phyloP scores from a whole-genome alignment of 2,113 vertebrate genomes.

The Telmatochromis sp. region DNA sequence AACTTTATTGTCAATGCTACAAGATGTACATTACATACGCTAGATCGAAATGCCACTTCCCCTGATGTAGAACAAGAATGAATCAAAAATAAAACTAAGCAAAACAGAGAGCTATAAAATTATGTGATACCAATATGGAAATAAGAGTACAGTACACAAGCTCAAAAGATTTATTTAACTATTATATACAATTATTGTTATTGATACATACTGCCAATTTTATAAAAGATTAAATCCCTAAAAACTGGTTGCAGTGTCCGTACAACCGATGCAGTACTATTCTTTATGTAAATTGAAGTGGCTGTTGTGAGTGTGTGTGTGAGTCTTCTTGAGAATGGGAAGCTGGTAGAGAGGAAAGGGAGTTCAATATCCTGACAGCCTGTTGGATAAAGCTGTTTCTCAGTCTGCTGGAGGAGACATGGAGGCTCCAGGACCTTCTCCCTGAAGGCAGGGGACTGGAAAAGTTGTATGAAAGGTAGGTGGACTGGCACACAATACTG shows the following conservation, averaged over 20 bases:
- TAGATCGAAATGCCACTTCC: background rate
- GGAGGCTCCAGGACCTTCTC: background rate
- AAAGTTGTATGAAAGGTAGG: background rate
- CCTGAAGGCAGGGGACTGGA: background rate
- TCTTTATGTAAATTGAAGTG: background rate
- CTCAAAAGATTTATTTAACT: background rate
- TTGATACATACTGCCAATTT: background rate
- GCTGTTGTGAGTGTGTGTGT: background rate
- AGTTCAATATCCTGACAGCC: background rate
- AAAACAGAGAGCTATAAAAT: background rate
- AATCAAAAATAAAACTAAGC: background rate
- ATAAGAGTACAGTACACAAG: background rate
- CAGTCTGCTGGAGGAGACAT: background rate
- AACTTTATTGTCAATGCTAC: background rate
- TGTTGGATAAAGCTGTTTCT: background rate
- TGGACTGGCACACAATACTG: background rate
- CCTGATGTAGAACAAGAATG: background rate
- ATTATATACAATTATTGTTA: background rate
- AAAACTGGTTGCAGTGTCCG: background rate
- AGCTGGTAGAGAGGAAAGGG: background rate
- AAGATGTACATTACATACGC: background rate
- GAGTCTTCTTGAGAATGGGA: background rate
- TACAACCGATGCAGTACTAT: background rate
- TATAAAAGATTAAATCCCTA: background rate
- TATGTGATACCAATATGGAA: background rate